phyloP scores from a whole-genome alignment of 1,140 invertebrate species.

The Pogonognathellus flavescens region DNA sequence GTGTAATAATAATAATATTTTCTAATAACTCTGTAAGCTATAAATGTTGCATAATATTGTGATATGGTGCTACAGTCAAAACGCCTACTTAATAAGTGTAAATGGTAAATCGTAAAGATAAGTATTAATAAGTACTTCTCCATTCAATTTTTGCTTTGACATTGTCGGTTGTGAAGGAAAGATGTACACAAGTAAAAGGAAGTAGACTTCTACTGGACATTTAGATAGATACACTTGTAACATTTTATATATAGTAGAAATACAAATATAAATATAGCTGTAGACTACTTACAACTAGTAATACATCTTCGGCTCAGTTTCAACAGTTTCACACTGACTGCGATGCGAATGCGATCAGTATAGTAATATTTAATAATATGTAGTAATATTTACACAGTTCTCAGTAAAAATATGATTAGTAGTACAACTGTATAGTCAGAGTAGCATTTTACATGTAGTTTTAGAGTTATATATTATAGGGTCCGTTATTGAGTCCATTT shows the following conservation, averaged over 20 bases:
- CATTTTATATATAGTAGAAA: neutral
- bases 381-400: neutral
- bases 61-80: too few species aligned
- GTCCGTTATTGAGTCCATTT: too few species aligned
- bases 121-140: neutral
- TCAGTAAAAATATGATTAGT: too few species aligned
- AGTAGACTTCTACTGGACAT: neutral
- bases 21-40: too few species aligned
- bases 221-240: too few species aligned
- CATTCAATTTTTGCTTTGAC: neutral
- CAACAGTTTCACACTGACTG: conserved; percentile 18
- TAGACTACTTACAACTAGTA: conserved; percentile 18
- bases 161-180: neutral
- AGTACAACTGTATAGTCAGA: too few species aligned
- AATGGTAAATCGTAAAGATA: neutral
- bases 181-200: neutral
- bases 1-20: too few species aligned
- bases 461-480: too few species aligned
- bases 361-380: neutral
- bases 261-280: neutral
- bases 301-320: conserved; percentile 49
- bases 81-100: too few species aligned
- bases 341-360: conserved; percentile 12
- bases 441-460: too few species aligned
- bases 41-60: too few species aligned